phyloP scores from a whole-genome alignment of 2,797 vertebrate species.

The Poeciliopsis paucimaculata region DNA sequence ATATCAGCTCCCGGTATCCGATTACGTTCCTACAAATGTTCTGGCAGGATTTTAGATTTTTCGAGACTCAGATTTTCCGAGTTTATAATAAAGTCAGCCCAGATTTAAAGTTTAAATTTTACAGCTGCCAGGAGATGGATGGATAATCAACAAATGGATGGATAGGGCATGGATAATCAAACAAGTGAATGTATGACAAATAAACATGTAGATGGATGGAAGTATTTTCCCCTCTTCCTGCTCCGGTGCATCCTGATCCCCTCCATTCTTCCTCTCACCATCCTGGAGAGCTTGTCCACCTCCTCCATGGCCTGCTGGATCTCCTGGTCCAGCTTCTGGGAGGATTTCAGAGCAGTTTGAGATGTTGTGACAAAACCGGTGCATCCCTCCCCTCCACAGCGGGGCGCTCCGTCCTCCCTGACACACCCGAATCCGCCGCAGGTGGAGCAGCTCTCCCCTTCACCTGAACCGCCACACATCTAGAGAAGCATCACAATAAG shows the following conservation, averaged over 20 bases:
- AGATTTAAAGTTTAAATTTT: neutral
- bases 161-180: neutral
- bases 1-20: neutral
- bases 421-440: constrained; percentile 89
- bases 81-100: neutral
- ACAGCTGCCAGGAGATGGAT: neutral
- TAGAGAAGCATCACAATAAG: constrained; percentile 45
- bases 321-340: constrained; percentile 88
- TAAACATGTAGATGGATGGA: neutral
- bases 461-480: constrained; percentile 86
- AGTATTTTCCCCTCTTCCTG: neutral
- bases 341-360: constrained; percentile 82
- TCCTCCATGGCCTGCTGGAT: constrained; percentile 90
- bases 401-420: constrained; percentile 74
- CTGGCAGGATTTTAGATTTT: neutral
- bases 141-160: neutral
- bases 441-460: constrained; percentile 80
- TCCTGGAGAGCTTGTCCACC: constrained; percentile 92
- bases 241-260: neutral
- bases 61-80: neutral
- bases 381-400: constrained; percentile 90
- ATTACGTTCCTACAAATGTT: neutral
- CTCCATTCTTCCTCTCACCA: constrained; percentile 77
- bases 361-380: constrained; percentile 79
- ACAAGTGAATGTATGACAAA: neutral